Base-by-base conservation (phyloP, 2,888 invertebrate genomes). In the Lasius fuliginosus region DNA sequence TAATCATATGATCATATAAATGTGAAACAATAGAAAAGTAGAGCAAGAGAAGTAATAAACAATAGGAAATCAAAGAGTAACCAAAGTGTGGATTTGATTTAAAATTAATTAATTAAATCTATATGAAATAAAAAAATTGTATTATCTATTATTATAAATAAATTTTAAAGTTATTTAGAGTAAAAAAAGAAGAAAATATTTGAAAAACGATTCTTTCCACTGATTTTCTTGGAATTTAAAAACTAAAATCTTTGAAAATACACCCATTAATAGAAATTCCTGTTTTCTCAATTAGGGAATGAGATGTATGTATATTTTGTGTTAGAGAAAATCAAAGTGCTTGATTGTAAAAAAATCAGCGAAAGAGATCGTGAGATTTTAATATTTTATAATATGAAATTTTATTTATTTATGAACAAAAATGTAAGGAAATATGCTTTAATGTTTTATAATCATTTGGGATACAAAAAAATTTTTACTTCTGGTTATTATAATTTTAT, bases 351-450 rank as follows among this genome's bases (percentile, higher is more conserved):
- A n/a, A 49, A 49, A 49, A 49, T 49, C n/a, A n/a, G 49, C 6
- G 49, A 18, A 49, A 49, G 6, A 18, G 2, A 49, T 49, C 18
- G n/a, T n/a, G n/a, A 49, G n/a, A 6, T 18, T 49, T 49, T 49
- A 46, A 36, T 36, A 36, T 5, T 36, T 36, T 36, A 36, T 33
- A 33, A 33, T 4, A 36, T 5, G 33, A 36, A 5, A 36, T 36
- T 36, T 5, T 36, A 36, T 36, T 36, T 36, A 36, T 36, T 53
- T 56, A 40, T 36, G 18, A 58, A 5, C 18, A 2, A 27, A 73
- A 71, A 53, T 1, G 36, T 53, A 71, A 71, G 33, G n/a, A 53
- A 49, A 53, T n/a, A 53, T 53, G 53, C 18, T 53, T 53, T 53
- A 56, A n/a, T 23, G 33, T 6, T 58, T 73, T 23, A 36, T 23